Percentiles rank a stretch among this genome's conserved stretches.
Conservation (phyloP, 2,113 vertebrate genomes). For the Rhadina sibilatrix region DNA sequence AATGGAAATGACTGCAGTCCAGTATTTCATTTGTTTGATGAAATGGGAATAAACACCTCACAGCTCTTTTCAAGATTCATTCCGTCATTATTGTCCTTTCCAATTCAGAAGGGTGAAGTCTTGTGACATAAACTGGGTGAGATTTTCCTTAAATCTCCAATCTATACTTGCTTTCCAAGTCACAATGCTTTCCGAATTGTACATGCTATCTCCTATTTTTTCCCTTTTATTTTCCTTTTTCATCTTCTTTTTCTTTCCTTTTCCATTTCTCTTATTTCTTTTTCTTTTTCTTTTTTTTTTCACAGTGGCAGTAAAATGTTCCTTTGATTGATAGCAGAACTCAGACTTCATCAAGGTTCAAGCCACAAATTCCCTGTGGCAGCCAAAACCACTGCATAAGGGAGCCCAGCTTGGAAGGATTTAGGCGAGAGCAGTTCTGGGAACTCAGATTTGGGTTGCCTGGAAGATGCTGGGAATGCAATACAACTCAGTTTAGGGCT, state of each 20-base stretch:
- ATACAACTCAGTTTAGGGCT: not conserved
- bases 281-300: not conserved
- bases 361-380: not conserved
- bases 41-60: not conserved
- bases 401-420: not conserved
- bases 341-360: not conserved
- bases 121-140: not conserved
- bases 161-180: not conserved
- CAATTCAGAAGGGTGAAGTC: not conserved
- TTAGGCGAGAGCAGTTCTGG: not conserved
- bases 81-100: not conserved
- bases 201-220: not conserved
- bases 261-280: not conserved
- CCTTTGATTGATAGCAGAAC: conserved; percentile 5
- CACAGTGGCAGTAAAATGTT: not conserved
- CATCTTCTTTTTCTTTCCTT: not conserved
- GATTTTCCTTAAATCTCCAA: not conserved
- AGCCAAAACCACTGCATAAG: conserved; percentile 16
- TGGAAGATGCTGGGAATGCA: not conserved
- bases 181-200: not conserved
- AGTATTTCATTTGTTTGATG: not conserved
- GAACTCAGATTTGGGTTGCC: not conserved
- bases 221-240: not conserved
- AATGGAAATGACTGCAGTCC: not conserved
- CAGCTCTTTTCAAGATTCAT: not conserved